Conservation (phyloP, 2,113 vertebrate species). For the Melozone crissalis region DNA sequence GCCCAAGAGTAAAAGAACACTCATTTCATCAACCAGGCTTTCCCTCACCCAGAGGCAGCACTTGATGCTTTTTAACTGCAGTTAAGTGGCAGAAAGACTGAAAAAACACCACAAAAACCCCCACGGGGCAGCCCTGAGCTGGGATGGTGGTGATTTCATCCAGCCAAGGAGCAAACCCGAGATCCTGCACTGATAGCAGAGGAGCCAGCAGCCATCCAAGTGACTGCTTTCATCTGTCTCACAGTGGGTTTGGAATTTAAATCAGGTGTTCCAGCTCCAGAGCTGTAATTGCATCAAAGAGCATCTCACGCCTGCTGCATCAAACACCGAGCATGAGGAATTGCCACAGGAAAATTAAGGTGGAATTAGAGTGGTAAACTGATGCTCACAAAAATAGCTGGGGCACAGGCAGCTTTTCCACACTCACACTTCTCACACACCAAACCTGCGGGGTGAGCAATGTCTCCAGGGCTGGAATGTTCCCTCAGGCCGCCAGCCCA, state of each 20-base stretch:
- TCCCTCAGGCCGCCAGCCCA: not conserved
- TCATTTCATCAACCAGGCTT: not conserved
- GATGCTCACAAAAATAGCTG: rapidly evolving
- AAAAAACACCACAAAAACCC: not conserved
- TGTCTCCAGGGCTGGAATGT: rapidly evolving
- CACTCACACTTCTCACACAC: not conserved
- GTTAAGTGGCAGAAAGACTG: not conserved
- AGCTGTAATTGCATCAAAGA: slow-evolving; percentile 39
- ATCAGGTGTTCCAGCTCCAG: not conserved
- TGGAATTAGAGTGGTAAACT: not conserved
- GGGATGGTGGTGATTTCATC: not conserved
- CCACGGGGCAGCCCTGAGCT: not conserved
- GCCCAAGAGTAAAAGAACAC: not conserved
- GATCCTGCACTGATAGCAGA: not conserved
- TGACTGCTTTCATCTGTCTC: slow-evolving; percentile 21
- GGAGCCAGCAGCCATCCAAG: not conserved
- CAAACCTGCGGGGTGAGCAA: rapidly evolving
- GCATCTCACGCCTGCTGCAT: slow-evolving; percentile 2
- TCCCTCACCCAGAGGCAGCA: not conserved
- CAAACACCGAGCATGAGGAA: not conserved
- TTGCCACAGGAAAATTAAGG: not conserved
- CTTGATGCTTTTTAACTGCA: not conserved
- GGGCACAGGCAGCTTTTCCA: not conserved
- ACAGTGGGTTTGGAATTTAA: not conserved
- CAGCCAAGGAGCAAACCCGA: not conserved